A percentile compares a stretch with the other conserved stretches of the same genome.
These are phyloP conservation scores for Pseudopipra pipra DNA, from an alignment of 2,113 vertebrate genomes.

Conservation along the genomic window DNA sequence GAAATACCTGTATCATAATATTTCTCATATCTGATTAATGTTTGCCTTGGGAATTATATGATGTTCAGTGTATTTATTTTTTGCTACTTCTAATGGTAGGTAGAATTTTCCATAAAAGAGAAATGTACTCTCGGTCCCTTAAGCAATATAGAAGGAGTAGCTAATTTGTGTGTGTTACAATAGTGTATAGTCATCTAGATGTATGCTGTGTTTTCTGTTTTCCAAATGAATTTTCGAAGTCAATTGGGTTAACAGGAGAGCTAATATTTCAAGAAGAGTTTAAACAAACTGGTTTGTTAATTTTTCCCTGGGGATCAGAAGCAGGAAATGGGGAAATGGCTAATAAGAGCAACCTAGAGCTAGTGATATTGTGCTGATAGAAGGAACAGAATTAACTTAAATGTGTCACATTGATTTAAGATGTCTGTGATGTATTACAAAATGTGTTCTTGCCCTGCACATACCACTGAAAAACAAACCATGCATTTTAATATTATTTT, in stretches of 20 bases:
- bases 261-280: conserved; percentile 59
- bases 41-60: conserved; percentile 69
- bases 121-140: conserved; percentile 58
- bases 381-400: conserved; percentile 38
- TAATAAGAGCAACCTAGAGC: conserved; percentile 39
- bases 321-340: not conserved
- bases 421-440: conserved; percentile 1
- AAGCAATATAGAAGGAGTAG: conserved; percentile 29
- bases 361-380: conserved; percentile 38
- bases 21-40: conserved; percentile 71
- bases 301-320: conserved; percentile 34
- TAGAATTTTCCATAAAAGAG: conserved; percentile 64
- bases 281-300: conserved; percentile 50
- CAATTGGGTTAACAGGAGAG: conserved; percentile 34
- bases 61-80: conserved; percentile 71
- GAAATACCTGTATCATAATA: conserved; percentile 64
- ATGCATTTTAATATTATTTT: not conserved
- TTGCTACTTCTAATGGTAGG: conserved; percentile 49
- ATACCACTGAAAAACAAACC: not conserved
- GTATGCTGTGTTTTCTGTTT: conserved; percentile 9
- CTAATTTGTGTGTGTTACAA: not conserved
- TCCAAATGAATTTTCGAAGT: conserved; percentile 39
- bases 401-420: conserved; percentile 39
- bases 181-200: not conserved
- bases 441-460: not conserved